phyloP scores from a whole-genome alignment of 2,113 vertebrate species.

The Electrona antarctica region DNA sequence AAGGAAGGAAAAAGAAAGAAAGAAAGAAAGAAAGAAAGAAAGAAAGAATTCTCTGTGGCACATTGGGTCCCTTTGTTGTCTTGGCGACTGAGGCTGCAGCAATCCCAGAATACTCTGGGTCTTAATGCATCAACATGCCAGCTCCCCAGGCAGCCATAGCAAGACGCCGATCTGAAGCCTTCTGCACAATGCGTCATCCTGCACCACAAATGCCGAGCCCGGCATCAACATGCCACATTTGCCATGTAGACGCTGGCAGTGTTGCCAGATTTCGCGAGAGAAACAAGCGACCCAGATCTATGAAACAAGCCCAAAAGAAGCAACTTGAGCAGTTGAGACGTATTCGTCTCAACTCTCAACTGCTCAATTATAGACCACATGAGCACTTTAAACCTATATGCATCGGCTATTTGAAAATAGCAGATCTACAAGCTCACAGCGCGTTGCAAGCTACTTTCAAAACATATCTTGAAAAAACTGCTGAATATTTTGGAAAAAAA shows the following conservation, averaged over 20 bases:
- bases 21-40: background rate
- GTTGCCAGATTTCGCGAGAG: too few relatives aligned
- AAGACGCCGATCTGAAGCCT: conserved; percentile 41
- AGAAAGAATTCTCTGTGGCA: conserved; percentile 51
- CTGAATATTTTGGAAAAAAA: too few relatives aligned
- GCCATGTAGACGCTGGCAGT: background rate
- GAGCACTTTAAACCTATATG: too few relatives aligned
- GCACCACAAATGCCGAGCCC: conserved; percentile 35
- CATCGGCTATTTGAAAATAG: too few relatives aligned
- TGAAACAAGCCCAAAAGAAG: too few relatives aligned
- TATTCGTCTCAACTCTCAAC: too few relatives aligned
- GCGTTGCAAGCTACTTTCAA: too few relatives aligned
- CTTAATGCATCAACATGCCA: conserved; percentile 51
- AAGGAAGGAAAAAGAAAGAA: conserved; percentile 20
- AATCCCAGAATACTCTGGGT: conserved; percentile 34
- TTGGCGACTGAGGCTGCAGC: conserved; percentile 45
- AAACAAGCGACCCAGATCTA: too few relatives aligned
- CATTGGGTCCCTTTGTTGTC: conserved; percentile 58
- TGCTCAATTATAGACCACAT: too few relatives aligned
- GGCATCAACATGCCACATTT: conserved; percentile 13
- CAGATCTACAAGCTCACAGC: too few relatives aligned
- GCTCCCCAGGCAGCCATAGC: conserved; percentile 26
- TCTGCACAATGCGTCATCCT: conserved; percentile 9
- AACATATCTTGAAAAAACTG: too few relatives aligned
- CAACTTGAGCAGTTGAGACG: too few relatives aligned